phyloP scores from a whole-genome alignment of 2,797 vertebrate species.

The Tapirus indicus region DNA sequence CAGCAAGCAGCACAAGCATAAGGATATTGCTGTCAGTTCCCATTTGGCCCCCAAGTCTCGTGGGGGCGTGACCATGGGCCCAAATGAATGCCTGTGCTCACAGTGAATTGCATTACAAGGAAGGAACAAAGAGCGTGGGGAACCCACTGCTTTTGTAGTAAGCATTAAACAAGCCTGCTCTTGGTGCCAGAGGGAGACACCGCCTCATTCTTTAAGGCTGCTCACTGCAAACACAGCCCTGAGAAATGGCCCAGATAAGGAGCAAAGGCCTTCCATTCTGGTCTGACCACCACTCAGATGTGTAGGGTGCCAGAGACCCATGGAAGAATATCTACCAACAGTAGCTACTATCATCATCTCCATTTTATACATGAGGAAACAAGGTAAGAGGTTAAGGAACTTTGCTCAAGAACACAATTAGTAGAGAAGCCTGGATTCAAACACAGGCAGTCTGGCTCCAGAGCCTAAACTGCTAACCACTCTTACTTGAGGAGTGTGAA shows the following conservation, averaged over 20 bases:
- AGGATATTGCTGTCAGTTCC: neutral
- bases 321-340: neutral
- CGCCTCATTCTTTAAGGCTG: neutral
- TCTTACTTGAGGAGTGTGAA: rapidly evolving
- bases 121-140: neutral
- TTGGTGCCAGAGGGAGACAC: neutral
- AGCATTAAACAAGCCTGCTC: neutral
- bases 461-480: neutral
- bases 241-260: neutral
- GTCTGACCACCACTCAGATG: neutral
- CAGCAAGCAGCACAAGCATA: neutral
- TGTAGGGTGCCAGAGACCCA: neutral
- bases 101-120: neutral
- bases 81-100: no score
- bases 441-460: neutral
- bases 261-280: neutral
- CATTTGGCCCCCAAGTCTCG: neutral
- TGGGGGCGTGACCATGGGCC: rapidly evolving
- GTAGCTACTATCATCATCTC: neutral
- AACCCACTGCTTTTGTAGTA: neutral
- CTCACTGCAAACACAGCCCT: neutral
- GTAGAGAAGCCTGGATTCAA: no score
- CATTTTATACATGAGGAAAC: neutral
- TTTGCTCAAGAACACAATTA: no score
- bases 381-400: neutral